Conservation (phyloP, 2,888 invertebrate genomes). For the Sceliomorpha sp. region DNA sequence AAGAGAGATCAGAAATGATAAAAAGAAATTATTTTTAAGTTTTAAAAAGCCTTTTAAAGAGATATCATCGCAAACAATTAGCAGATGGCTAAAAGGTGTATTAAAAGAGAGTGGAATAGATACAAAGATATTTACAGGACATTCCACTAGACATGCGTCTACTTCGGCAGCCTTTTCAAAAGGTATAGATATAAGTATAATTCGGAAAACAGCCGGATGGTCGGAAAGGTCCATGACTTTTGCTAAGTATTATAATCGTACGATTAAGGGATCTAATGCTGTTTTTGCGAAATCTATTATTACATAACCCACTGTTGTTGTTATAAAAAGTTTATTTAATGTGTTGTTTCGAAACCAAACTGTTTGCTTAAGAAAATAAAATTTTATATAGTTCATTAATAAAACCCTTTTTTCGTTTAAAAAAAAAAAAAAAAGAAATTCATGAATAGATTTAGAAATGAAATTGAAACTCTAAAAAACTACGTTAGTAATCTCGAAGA, state of each 20-base stretch:
- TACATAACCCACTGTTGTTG: too few species aligned
- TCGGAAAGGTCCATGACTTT: slow-evolving; percentile 9
- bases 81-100: not conserved
- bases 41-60: slow-evolving; percentile 18
- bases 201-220: slow-evolving; percentile 16
- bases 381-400: not conserved
- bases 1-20: slow-evolving; percentile 4
- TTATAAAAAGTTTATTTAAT: too few species aligned
- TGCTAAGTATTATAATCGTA: slow-evolving; percentile 21
- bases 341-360: too few species aligned
- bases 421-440: too few species aligned
- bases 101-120: slow-evolving; percentile 19
- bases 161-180: slow-evolving; percentile 10
- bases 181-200: slow-evolving; percentile 10
- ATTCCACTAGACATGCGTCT: slow-evolving; percentile 21
- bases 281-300: slow-evolving; percentile 1
- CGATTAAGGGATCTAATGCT: not conserved
- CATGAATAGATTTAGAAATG: too few species aligned
- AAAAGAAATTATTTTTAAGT: slow-evolving; percentile 24
- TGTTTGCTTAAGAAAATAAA: not conserved
- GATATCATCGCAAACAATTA: slow-evolving; percentile 16
- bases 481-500: slow-evolving; percentile 28
- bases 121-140: slow-evolving; percentile 14
- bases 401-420: too few species aligned
- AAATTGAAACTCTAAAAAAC: slow-evolving; percentile 38